Percentiles rank a stretch among this genome's conserved stretches.
Conservation (phyloP, 2,888 invertebrate species). For the Drosophila dives region DNA sequence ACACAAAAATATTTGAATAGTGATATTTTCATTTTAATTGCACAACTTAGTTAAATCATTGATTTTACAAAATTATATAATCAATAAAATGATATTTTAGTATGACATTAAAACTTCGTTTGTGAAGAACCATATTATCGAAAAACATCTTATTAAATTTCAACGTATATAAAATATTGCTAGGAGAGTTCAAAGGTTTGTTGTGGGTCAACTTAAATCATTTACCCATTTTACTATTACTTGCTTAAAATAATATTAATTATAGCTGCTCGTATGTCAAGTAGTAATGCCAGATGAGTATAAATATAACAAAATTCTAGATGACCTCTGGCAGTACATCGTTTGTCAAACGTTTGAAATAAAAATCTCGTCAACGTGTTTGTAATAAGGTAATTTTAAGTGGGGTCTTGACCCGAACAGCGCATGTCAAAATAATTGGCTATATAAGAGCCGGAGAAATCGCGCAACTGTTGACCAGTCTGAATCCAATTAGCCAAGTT, state of each 20-base stretch:
- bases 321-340: conserved; percentile 2
- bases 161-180: not conserved
- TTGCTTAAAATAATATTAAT: not conserved
- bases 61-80: not conserved
- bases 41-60: not conserved
- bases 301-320: not conserved
- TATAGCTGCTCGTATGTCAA: not conserved
- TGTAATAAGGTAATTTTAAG: conserved; percentile 1
- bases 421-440: not conserved
- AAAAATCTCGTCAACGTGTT: not conserved
- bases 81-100: not conserved
- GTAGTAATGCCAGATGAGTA: not conserved
- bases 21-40: not conserved
- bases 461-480: conserved; percentile 18
- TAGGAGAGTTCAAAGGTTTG: too few relatives aligned
- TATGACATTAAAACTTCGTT: not conserved
- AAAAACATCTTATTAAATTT: not conserved
- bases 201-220: not conserved
- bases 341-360: not conserved
- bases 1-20: not conserved
- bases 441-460: conserved; percentile 40
- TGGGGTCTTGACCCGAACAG: conserved; percentile 26
- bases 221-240: not conserved
- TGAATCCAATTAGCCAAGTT: not conserved
- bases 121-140: too few relatives aligned